Conservation (phyloP, 1,140 invertebrate species). For the Popillia japonica region DNA sequence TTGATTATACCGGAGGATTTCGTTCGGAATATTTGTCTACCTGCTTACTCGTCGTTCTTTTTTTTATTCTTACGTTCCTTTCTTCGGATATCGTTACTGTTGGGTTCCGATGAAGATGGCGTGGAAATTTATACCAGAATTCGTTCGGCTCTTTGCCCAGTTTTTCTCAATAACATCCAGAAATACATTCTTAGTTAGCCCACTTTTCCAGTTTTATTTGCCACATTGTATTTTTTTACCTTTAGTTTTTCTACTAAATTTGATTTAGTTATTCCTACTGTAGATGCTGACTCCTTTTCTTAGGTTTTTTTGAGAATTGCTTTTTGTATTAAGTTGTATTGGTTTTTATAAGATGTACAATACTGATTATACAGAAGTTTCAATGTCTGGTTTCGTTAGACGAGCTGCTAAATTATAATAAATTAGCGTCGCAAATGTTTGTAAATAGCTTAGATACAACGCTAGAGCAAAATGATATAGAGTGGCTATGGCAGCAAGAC, state of each 20-base stretch:
- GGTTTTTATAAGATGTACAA: too few species aligned
- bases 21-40: slow-evolving; percentile 29
- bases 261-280: too few species aligned
- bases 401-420: too few species aligned
- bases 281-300: too few species aligned
- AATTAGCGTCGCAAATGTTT: too few species aligned
- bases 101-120: neutral
- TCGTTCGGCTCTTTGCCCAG: neutral
- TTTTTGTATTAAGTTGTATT: too few species aligned
- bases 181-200: neutral
- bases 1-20: slow-evolving; percentile 12
- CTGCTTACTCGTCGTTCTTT: slow-evolving; percentile 27
- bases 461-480: too few species aligned
- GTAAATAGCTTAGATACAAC: too few species aligned
- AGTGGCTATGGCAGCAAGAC: too few species aligned
- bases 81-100: neutral
- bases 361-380: too few species aligned
- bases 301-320: too few species aligned
- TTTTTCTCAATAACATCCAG: neutral
- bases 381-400: too few species aligned
- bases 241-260: neutral
- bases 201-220: neutral
- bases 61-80: neutral
- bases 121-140: neutral
- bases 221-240: neutral